These are phyloP conservation scores for Apis dorsata DNA, from an alignment of 1,140 invertebrate genomes.

Conservation along the genomic window DNA sequence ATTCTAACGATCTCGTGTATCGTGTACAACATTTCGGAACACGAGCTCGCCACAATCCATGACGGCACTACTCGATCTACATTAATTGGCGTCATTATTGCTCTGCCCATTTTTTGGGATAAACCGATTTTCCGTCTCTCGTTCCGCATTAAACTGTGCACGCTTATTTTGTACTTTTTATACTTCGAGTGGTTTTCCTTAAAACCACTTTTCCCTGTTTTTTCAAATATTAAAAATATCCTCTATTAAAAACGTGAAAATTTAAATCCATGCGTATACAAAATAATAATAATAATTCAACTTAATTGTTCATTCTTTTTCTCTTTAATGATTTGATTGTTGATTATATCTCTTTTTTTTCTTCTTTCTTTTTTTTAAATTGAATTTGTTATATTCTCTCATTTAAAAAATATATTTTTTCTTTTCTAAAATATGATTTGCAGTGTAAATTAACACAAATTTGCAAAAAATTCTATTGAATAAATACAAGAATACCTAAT, in stretches of 20 bases:
- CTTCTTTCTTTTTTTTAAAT: background rate
- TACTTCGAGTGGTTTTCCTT: background rate
- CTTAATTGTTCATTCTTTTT: background rate
- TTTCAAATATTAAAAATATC: background rate
- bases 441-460: no score
- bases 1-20: constrained; percentile 29
- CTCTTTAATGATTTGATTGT: background rate
- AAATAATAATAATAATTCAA: background rate
- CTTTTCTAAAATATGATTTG: background rate
- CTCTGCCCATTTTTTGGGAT: constrained; percentile 30
- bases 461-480: background rate
- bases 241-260: background rate
- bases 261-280: background rate
- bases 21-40: constrained; percentile 30
- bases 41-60: constrained; percentile 14
- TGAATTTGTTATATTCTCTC: background rate
- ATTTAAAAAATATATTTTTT: background rate
- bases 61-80: constrained; percentile 30
- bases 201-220: background rate
- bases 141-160: background rate
- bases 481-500: constrained; percentile 29
- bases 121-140: constrained; percentile 19
- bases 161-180: constrained; percentile 1
- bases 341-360: background rate
- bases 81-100: constrained; percentile 47